Conservation (phyloP, 2,113 vertebrate species). For the Nasalis larvatus region DNA sequence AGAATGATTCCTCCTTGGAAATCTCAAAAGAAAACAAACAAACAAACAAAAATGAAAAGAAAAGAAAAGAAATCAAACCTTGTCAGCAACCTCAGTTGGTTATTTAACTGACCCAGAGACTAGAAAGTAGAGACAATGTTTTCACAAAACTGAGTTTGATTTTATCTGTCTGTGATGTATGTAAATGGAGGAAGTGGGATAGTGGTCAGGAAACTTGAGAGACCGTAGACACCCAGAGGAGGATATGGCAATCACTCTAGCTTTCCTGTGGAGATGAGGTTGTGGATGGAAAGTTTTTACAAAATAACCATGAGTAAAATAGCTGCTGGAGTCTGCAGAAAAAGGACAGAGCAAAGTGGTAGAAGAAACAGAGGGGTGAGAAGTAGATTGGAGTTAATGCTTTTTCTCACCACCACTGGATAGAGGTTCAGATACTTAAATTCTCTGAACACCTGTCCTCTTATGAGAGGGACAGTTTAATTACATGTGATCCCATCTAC, state of each 20-base stretch:
- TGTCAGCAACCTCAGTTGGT: neutral
- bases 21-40: neutral
- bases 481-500: neutral
- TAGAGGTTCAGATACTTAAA: neutral
- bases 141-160: neutral
- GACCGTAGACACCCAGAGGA: neutral
- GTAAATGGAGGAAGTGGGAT: neutral
- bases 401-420: neutral
- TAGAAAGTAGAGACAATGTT: neutral
- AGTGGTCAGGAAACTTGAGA: neutral
- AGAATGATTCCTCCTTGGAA: neutral
- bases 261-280: neutral
- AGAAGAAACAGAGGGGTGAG: neutral
- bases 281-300: neutral
- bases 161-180: neutral
- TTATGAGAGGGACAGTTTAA: neutral
- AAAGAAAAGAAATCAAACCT: neutral
- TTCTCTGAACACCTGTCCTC: neutral
- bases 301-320: neutral
- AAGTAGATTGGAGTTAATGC: too few relatives aligned
- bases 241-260: neutral
- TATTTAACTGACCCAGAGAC: neutral
- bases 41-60: too few relatives aligned
- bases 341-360: neutral
- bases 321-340: neutral